phyloP scores from a whole-genome alignment of 35 echinoderm and acorn worm genomes.

The Acanthaster planci region DNA sequence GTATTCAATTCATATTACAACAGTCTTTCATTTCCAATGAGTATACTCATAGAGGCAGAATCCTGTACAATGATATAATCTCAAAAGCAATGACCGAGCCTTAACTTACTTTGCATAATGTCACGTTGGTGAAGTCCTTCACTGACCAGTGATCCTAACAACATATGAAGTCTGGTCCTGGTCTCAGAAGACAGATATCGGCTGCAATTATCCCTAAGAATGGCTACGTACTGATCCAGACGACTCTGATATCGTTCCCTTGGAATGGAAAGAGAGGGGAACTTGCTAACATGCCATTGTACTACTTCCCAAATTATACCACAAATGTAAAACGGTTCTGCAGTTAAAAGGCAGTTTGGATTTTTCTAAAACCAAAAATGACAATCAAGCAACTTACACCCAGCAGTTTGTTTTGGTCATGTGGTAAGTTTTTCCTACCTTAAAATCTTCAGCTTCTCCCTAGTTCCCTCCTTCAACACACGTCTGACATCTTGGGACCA shows the following conservation, averaged over 20 bases:
- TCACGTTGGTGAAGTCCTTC: constrained; percentile 57
- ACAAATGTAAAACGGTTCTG: neutral
- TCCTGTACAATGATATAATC: neutral
- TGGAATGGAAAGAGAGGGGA: neutral
- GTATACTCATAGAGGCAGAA: no score
- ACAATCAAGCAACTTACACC: neutral
- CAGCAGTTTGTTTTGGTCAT: neutral
- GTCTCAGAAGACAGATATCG: constrained; percentile 45
- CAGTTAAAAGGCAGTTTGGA: neutral
- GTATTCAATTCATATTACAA: no score
- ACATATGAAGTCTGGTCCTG: constrained; percentile 69
- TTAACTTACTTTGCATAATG: constrained; percentile 62
- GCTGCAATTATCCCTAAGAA: constrained; percentile 71
- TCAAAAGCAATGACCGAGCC: neutral
- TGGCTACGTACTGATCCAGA: constrained; percentile 66
- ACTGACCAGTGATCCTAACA: constrained; percentile 63
- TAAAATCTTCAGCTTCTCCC: constrained; percentile 30
- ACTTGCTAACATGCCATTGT: no score
- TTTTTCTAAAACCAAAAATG: no score
- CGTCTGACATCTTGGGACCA: constrained; percentile 66
- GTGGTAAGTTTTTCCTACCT: constrained; percentile 30
- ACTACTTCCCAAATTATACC: neutral
- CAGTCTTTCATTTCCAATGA: no score
- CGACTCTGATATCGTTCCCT: constrained; percentile 72
- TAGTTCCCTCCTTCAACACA: constrained; percentile 46